Percentiles rank a stretch among this genome's conserved stretches.
These are phyloP conservation scores for Hipposideros armiger DNA, from an alignment of 2,113 vertebrate species.

Conservation along the genomic window DNA sequence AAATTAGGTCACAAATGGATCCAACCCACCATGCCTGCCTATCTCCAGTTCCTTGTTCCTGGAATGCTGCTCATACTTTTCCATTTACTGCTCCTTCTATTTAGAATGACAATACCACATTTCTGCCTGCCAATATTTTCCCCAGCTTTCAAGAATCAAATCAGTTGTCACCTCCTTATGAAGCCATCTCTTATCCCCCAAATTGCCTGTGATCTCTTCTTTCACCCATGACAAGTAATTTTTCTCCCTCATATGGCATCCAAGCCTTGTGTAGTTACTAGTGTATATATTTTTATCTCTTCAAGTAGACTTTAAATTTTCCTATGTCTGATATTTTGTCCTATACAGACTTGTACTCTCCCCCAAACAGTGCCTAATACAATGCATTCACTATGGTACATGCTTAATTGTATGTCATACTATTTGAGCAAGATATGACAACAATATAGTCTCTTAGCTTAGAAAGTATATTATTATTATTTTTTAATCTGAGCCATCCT, in stretches of 20 bases:
- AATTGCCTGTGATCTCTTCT: background rate
- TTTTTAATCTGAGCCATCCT: too few relatives aligned
- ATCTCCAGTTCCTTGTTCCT: background rate
- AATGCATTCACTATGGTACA: background rate
- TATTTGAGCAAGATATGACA: constrained; percentile 9
- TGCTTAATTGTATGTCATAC: background rate
- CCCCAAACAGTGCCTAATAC: background rate
- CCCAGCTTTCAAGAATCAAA: background rate
- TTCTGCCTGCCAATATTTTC: background rate
- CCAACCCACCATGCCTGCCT: background rate
- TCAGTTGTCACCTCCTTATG: background rate
- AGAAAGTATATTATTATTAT: background rate
- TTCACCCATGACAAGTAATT: background rate
- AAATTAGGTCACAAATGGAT: background rate
- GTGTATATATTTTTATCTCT: background rate
- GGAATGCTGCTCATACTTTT: background rate
- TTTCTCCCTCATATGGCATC: background rate
- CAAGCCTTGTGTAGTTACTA: background rate
- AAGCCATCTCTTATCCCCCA: background rate
- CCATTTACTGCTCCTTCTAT: background rate
- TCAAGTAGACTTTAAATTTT: background rate
- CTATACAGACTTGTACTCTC: background rate
- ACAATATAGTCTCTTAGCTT: background rate
- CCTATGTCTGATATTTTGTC: background rate
- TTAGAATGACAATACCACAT: background rate